phyloP scores from a whole-genome alignment of 1,140 invertebrate species.

The Asobara japonica region DNA sequence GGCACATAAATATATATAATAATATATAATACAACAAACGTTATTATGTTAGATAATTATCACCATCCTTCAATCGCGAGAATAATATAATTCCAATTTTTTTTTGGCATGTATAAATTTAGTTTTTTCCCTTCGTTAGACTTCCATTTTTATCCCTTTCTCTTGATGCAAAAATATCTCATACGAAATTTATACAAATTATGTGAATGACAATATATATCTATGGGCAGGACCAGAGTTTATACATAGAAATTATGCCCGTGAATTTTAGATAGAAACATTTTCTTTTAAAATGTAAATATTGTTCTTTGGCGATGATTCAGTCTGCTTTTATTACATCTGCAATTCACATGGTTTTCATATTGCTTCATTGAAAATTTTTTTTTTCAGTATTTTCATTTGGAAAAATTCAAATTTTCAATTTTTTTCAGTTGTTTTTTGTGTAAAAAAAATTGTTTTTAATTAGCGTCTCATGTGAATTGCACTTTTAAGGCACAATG shows the following conservation, averaged over 20 bases:
- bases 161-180: constrained; percentile 5
- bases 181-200: constrained; percentile 32
- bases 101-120: neutral
- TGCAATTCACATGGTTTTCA: neutral
- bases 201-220: neutral
- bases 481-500: neutral
- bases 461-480: neutral
- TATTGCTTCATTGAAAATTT: no score
- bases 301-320: neutral
- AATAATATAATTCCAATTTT: neutral
- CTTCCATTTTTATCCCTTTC: neutral
- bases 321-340: neutral
- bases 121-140: neutral
- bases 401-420: no score
- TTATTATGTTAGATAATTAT: neutral
- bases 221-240: constrained; percentile 17
- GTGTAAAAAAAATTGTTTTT: no score
- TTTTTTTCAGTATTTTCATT: no score
- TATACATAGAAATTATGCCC: constrained; percentile 27
- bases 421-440: no score
- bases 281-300: constrained; percentile 5
- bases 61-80: neutral
- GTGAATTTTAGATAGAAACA: neutral
- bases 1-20: constrained; percentile 53
- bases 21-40: constrained; percentile 21